Base-by-base conservation (phyloP, 2,797 vertebrate species). In the Silurus aristotelis region DNA sequence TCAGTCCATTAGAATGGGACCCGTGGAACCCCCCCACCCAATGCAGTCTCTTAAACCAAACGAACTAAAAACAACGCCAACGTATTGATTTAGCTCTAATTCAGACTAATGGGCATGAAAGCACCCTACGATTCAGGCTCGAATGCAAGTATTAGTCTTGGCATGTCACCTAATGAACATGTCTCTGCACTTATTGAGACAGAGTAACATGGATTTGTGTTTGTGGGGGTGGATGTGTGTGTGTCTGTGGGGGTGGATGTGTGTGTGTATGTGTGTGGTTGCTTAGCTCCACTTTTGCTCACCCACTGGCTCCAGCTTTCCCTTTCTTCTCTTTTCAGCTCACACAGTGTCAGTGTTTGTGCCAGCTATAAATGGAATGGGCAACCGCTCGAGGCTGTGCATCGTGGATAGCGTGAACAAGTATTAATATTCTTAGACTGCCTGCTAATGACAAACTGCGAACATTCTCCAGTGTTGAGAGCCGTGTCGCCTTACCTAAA, bases 111-210 rank as follows among this genome's bases (percentile, higher is more conserved):
- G 66, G 22, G 22, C 63, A 27, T 52, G 9, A 80, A 66, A 80
- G 63, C n/a, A 67, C n/a, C 43, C 14, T 15, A 78, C 2, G 6
- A 63, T 78, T 61, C 58, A n/a, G 58, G 3, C 77, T 66, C 7
- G 19, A 82, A 72, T 61, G 31, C 31, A 60, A 46, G 67, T 70
- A 71, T 61, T 82, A 60, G 27, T 72, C 81, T 60, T 80, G 61
- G 78, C 78, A 52, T 52, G 78, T 52, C n/a, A 66, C n/a, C 78
- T 80, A 68, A 80, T 80, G 61, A 82, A 70, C 80, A 82, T 70
- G 64, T 71, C 66, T 67, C 61, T 63, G 31, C 38, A 20, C n/a
- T 52, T 75, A 84, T 27, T 84, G 31, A 83, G 67, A 60, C 13
- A 31, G 31, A 75, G 48, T 43, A 66, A 76, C 60, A 63, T 15